Evolutionary conservation across 2,113 vertebrate species (phyloP).

Genomic region (Odobenus rosmarus): DNA sequence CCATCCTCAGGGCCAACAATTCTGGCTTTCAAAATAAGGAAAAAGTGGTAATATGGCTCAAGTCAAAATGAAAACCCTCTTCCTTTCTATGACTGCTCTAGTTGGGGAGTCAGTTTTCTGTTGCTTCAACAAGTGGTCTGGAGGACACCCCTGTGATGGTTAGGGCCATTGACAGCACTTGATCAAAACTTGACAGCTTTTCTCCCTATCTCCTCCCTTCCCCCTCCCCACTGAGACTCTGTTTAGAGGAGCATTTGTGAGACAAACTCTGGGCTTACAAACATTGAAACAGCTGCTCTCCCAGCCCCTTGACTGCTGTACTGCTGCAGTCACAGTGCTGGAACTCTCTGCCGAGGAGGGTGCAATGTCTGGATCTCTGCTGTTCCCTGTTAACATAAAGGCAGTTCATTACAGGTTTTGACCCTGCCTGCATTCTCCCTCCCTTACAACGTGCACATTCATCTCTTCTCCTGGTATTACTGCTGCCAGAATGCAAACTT

Average conservation of each 20-base stretch:
- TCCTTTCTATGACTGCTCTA: background rate
- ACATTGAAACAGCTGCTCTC: background rate
- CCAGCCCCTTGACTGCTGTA: background rate
- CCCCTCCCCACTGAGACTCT: background rate
- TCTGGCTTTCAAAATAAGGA: background rate
- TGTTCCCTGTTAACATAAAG: background rate
- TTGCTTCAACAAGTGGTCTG: constrained; percentile 42
- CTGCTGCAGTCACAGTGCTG: background rate
- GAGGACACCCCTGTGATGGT: background rate
- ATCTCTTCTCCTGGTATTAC: background rate
- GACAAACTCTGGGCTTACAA: constrained; percentile 23
- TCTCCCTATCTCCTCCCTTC: background rate
- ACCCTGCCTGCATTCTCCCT: background rate
- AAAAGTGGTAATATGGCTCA: background rate
- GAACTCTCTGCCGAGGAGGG: background rate
- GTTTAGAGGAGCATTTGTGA: constrained; percentile 2
- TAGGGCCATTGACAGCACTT: background rate
- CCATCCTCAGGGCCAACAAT: background rate
- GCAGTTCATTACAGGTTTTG: background rate
- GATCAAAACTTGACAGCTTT: background rate
- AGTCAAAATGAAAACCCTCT: background rate
- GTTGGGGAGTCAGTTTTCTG: constrained; percentile 29
- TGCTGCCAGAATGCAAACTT: constrained; percentile 60
- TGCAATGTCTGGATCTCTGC: background rate
- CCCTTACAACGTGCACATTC: background rate